A percentile compares a stretch with the other conserved stretches of the same genome.
Conservation (phyloP, 2,113 vertebrate species). For the Amia ocellicauda region DNA sequence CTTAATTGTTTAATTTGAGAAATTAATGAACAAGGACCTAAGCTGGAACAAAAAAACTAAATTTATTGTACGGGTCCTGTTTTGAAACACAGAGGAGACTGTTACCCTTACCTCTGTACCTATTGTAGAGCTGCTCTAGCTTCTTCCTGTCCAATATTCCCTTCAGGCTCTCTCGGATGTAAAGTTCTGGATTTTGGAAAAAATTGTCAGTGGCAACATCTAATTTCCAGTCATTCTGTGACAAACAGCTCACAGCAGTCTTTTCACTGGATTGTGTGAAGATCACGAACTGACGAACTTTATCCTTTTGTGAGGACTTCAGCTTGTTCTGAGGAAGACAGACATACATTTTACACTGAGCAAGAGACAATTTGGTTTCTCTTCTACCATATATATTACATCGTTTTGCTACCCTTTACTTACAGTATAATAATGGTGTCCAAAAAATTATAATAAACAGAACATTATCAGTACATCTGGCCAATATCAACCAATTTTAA, state of each 20-base stretch:
- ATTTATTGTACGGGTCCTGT: too few relatives aligned
- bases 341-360: constrained; percentile 69
- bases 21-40: not conserved
- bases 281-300: constrained; percentile 99
- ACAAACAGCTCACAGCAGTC: constrained; percentile 92
- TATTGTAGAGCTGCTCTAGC: constrained; percentile 92
- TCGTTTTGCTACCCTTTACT: too few relatives aligned
- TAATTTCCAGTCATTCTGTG: constrained; percentile 99
- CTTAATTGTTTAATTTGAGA: too few relatives aligned
- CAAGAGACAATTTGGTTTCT: constrained; percentile 79
- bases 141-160: constrained; percentile 90
- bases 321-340: constrained; percentile 88
- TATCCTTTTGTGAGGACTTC: constrained; percentile 99
- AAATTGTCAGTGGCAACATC: constrained; percentile 96
- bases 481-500: not conserved
- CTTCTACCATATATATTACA: constrained; percentile 67
- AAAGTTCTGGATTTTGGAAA: constrained; percentile 96
- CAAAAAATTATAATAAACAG: too few relatives aligned
- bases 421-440: too few relatives aligned
- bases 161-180: constrained; percentile 87
- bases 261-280: constrained; percentile 98
- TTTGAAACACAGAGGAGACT: too few relatives aligned
- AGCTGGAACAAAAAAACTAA: too few relatives aligned
- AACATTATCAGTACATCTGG: not conserved
- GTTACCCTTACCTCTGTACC: constrained; percentile 85